Base-by-base conservation (phyloP, 2,797 vertebrate species). In the Coreius guichenoti region DNA sequence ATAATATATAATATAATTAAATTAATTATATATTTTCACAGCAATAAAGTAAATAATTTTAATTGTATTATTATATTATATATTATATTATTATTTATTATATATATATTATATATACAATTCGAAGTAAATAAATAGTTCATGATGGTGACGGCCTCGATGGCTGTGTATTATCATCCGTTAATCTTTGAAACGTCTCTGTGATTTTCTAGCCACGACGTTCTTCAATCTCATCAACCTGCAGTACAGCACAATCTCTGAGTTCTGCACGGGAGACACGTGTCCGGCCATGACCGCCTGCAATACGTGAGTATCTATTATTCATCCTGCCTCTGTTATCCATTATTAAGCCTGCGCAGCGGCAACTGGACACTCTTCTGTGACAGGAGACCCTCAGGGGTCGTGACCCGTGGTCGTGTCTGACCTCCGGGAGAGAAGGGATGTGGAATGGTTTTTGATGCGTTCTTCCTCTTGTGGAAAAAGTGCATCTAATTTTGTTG, bases 141-240 rank as follows among this genome's bases (percentile, higher is more conserved):
- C 6, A 33, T 16, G 29, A 31, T 36, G 1, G 8, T 67, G 26
- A 33, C 7, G 17, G 1, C 4, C 4, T n/a, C 3, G 14, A 61
- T 19, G 19, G 19, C 1, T 12, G 5, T 63, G 58, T 33, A 4
- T 49, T 6, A 21, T 67, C 17, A 12, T 43, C 47, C 1, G 6
- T 83, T 72, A 23, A 72, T 79, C 9, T 23, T 21, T 26, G 8
- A 19, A 26, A 16, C 12, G 0, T 74, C 58, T 83, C 33, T 82
- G 9, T 74, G 16, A 1, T 56, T 75, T 69, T 82, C 45, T 79
- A 99, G 98, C 98, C 58, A 99, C 98, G n/a, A 99, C 98, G 0
- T 99, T 99, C 92, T 99, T 99, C 95, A 99, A 99, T 92, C 98
- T 99, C 88, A 98, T 99, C 94, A 99, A 99, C 95, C 96, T 99